Evolutionary conservation across 2,797 vertebrate species (phyloP).

Genomic region (Enteromius thamalakanensis): DNA sequence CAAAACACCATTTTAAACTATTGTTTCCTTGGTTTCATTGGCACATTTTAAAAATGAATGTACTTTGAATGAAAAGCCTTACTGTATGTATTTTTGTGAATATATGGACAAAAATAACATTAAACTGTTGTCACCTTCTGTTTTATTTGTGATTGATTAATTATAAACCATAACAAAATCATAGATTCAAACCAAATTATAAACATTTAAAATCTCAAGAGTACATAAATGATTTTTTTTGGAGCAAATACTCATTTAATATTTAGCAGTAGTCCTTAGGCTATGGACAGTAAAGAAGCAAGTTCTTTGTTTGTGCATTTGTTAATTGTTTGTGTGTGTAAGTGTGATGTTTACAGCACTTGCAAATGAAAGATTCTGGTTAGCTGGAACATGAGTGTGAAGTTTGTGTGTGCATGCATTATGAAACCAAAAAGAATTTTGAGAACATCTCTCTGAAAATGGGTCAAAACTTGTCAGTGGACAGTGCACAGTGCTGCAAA

Average conservation of each 20-base stretch:
- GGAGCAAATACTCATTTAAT: background rate
- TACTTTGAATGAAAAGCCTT: background rate
- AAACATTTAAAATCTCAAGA: background rate
- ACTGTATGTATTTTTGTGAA: background rate
- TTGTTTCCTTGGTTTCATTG: background rate
- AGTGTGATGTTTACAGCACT: conserved; percentile 5
- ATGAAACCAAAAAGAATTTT: background rate
- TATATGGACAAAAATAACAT: background rate
- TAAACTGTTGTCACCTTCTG: background rate
- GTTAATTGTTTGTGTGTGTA: background rate
- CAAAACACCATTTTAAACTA: background rate
- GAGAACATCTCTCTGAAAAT: conserved; percentile 1
- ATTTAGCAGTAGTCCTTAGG: background rate
- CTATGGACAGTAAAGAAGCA: background rate
- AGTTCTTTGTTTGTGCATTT: background rate
- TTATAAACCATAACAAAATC: background rate
- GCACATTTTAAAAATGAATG: background rate
- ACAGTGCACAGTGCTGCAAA: background rate
- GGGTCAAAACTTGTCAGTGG: background rate
- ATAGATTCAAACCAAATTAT: background rate
- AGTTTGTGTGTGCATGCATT: background rate
- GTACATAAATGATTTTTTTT: background rate
- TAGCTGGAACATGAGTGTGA: background rate
- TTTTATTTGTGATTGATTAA: background rate
- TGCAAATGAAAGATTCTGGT: conserved; percentile 2